phyloP scores from a whole-genome alignment of 2,797 vertebrate species.

The Cygnus olor region DNA sequence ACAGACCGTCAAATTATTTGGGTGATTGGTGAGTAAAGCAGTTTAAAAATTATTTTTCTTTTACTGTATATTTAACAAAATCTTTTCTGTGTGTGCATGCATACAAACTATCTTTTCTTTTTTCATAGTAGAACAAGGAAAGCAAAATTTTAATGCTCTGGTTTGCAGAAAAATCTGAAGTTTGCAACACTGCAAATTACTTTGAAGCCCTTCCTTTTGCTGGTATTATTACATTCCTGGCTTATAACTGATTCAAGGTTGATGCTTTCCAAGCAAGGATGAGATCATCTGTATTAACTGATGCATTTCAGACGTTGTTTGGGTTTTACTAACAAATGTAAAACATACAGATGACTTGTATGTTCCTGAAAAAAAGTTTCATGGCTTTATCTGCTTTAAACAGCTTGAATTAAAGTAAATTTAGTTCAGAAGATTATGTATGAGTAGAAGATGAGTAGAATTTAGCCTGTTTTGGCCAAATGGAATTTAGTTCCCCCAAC shows the following conservation, averaged over 20 bases:
- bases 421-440: neutral
- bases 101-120: neutral
- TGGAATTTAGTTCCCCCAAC: neutral
- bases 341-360: neutral
- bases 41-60: neutral
- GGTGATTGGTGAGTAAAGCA: neutral
- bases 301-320: neutral
- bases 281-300: neutral
- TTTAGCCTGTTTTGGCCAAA: neutral
- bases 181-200: neutral
- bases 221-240: neutral
- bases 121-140: neutral
- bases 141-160: neutral
- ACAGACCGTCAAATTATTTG: neutral
- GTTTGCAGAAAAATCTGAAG: neutral
- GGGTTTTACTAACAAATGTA: neutral
- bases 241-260: neutral
- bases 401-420: neutral
- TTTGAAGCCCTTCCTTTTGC: neutral
- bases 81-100: neutral
- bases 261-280: neutral
- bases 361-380: neutral
- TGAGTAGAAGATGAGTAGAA: neutral
- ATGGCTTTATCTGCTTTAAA: neutral
- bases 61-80: rapidly evolving